phyloP scores from a whole-genome alignment of 2,113 vertebrate genomes.

The Rhipidura dahli region DNA sequence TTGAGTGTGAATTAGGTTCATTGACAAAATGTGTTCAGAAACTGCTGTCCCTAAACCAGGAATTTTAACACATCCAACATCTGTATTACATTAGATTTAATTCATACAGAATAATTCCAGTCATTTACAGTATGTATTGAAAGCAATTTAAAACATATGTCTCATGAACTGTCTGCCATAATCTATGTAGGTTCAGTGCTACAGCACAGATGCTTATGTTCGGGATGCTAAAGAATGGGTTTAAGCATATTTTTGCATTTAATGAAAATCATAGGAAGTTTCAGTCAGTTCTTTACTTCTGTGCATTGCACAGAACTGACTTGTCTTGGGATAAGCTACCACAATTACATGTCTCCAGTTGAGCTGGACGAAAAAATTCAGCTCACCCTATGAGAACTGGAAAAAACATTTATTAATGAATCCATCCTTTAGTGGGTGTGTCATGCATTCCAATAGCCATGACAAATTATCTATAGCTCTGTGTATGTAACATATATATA shows the following conservation, averaged over 20 bases:
- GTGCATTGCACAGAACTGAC: neutral
- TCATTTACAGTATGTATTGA: slow-evolving; percentile 31
- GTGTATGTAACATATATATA: neutral
- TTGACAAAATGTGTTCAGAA: neutral
- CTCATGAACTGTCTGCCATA: neutral
- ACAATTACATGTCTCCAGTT: accelerated
- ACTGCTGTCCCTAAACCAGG: neutral
- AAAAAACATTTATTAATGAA: neutral
- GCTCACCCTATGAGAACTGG: neutral
- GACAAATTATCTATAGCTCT: neutral
- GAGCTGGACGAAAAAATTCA: neutral
- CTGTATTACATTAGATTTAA: slow-evolving; percentile 12
- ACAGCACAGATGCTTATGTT: neutral
- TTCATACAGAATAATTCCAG: slow-evolving; percentile 18
- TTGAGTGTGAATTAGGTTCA: neutral
- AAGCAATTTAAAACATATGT: slow-evolving; percentile 43
- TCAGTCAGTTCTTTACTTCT: neutral
- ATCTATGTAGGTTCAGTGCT: neutral
- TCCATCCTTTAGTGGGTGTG: neutral
- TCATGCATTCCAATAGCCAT: neutral
- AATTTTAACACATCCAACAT: slow-evolving; percentile 20
- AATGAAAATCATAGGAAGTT: neutral
- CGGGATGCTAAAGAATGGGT: neutral
- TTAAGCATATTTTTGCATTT: neutral
- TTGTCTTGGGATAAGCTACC: neutral